phyloP scores from a whole-genome alignment of 2,888 invertebrate genomes.

The Hypsopygia costalis region DNA sequence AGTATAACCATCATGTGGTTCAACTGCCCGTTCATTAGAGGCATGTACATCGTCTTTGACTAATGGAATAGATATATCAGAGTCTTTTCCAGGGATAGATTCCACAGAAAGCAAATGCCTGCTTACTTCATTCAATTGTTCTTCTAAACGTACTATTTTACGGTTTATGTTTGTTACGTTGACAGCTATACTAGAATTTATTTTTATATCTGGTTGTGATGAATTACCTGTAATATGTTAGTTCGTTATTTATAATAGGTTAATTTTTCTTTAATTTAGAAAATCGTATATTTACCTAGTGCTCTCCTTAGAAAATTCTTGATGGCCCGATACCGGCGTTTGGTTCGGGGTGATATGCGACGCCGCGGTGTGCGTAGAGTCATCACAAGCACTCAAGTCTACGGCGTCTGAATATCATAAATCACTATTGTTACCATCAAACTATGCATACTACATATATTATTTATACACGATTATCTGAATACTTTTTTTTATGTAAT shows the following conservation, averaged over 20 bases:
- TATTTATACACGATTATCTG: too few relatives aligned
- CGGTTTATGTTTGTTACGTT: constrained; percentile 59
- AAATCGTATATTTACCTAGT: constrained; percentile 36
- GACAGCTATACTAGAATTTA: constrained; percentile 55
- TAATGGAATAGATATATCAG: constrained; percentile 20
- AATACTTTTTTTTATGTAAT: too few relatives aligned
- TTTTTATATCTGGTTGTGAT: constrained; percentile 55
- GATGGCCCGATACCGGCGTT: constrained; percentile 54
- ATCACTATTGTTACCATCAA: too few relatives aligned
- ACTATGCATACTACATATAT: too few relatives aligned
- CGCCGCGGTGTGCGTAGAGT: constrained; percentile 61
- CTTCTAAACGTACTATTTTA: constrained; percentile 52
- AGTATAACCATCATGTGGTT: too few relatives aligned
- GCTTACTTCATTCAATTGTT: constrained; percentile 49
- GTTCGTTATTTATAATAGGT: too few relatives aligned
- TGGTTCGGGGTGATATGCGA: constrained; percentile 65
- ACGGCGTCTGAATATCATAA: constrained; percentile 3
- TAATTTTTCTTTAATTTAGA: too few relatives aligned
- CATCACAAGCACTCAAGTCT: constrained; percentile 43
- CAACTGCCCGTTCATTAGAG: too few relatives aligned
- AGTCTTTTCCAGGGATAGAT: constrained; percentile 25
- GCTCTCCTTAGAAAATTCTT: constrained; percentile 57
- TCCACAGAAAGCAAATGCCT: constrained; percentile 42
- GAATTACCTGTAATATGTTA: constrained; percentile 47
- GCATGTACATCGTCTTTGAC: constrained; percentile 5